These are phyloP conservation scores for Ricordea florida DNA, from an alignment of 92 coral and sea anemone genomes.

Conservation along the genomic window DNA sequence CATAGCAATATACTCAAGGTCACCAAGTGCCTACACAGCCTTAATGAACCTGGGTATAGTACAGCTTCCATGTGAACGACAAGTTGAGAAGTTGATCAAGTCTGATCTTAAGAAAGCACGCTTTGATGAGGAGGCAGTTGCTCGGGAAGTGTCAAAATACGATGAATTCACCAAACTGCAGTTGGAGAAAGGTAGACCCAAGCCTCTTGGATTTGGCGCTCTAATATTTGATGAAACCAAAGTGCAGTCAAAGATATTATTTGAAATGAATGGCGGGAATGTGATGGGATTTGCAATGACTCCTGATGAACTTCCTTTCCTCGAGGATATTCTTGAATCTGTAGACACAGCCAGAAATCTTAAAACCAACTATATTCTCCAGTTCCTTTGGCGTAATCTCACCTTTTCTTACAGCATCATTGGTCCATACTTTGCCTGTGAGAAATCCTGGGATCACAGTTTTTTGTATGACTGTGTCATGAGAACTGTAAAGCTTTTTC, in stretches of 20 bases:
- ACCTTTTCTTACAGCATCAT: slow-evolving; percentile 39
- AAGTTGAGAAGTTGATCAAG: slow-evolving; percentile 1
- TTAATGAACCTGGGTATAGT: neutral
- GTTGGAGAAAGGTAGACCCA: neutral
- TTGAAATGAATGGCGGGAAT: slow-evolving; percentile 22
- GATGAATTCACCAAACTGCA: neutral
- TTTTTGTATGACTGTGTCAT: slow-evolving; percentile 11
- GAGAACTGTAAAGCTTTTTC: slow-evolving; percentile 15
- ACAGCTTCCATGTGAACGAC: neutral
- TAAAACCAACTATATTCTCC: slow-evolving; percentile 11
- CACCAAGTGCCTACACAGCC: neutral
- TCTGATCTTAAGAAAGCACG: slow-evolving; percentile 7
- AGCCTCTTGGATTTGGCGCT: slow-evolving; percentile 40
- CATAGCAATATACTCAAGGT: neutral
- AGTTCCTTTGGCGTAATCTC: slow-evolving; percentile 32
- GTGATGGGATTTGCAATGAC: slow-evolving; percentile 37
- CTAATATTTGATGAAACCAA: slow-evolving; percentile 40
- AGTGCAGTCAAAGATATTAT: slow-evolving; percentile 33
- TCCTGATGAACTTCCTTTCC: slow-evolving; percentile 37
- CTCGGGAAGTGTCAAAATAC: slow-evolving; percentile 8
- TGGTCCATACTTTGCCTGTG: slow-evolving; percentile 46
- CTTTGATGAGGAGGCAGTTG: slow-evolving; percentile 8
- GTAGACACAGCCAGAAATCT: neutral
- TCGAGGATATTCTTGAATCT: slow-evolving; percentile 25
- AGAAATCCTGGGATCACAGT: slow-evolving; percentile 34